Conservation (phyloP, 2,888 invertebrate species). For the Harpalus rubripes region DNA sequence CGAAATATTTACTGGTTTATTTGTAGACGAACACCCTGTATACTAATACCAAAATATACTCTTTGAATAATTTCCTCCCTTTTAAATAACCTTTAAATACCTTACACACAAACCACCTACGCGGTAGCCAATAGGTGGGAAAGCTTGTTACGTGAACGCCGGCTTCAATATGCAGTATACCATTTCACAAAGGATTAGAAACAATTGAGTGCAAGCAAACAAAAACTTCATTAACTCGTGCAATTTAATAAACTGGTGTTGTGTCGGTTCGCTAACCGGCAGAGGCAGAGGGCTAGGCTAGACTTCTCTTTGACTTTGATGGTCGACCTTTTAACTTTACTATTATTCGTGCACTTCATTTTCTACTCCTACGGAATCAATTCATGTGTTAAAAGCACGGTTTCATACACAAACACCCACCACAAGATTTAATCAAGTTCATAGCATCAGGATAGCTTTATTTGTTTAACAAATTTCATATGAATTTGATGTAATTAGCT, state of each 20-base stretch:
- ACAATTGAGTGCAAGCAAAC: conserved; percentile 34
- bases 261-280: neutral
- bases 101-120: too few species aligned
- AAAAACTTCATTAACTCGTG: conserved; percentile 46
- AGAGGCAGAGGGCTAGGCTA: neutral
- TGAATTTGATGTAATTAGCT: neutral
- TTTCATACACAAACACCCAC: neutral
- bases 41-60: too few species aligned
- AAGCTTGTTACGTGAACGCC: conserved; percentile 1
- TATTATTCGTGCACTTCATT: neutral
- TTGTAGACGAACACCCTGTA: too few species aligned
- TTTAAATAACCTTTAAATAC: too few species aligned
- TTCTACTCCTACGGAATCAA: neutral
- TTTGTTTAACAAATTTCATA: neutral
- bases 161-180: conserved; percentile 13
- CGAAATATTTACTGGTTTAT: too few species aligned
- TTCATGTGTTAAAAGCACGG: neutral
- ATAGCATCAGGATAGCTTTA: neutral
- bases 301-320: conserved; percentile 31
- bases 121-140: neutral
- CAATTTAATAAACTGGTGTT: conserved; percentile 36
- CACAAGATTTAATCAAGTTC: neutral
- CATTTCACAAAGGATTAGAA: conserved; percentile 42
- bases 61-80: too few species aligned
- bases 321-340: conserved; percentile 9